These are phyloP conservation scores for Parambassis ranga DNA, from an alignment of 2,797 vertebrate species.

Conservation along the genomic window DNA sequence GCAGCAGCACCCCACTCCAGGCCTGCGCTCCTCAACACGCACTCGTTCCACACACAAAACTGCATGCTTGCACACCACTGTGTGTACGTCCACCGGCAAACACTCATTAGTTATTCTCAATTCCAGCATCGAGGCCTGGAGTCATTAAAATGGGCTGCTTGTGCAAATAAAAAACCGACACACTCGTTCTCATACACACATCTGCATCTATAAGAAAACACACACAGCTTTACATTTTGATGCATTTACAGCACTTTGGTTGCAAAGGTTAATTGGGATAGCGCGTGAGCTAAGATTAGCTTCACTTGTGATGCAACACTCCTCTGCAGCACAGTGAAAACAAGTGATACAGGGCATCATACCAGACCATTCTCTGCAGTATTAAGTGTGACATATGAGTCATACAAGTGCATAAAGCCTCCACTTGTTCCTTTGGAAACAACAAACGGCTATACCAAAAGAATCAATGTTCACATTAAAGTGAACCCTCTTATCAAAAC, in stretches of 20 bases:
- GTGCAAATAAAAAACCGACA: constrained; percentile 16
- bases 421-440: not conserved
- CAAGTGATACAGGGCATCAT: not conserved
- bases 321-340: not conserved
- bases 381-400: not conserved
- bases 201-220: constrained; percentile 3
- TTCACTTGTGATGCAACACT: not conserved
- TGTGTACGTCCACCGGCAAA: constrained; percentile 46
- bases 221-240: not conserved
- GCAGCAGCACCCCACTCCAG: constrained; percentile 75
- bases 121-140: constrained; percentile 62
- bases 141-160: constrained; percentile 55
- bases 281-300: not conserved
- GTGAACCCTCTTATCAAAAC: not conserved
- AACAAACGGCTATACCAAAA: not conserved
- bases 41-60: constrained; percentile 65
- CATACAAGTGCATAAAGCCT: not conserved
- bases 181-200: not conserved
- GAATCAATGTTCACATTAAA: not conserved
- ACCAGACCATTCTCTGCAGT: not conserved
- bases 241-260: not conserved
- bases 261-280: not conserved
- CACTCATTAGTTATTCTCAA: constrained; percentile 76
- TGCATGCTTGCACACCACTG: constrained; percentile 68
- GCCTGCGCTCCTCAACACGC: constrained; percentile 69